Conservation (phyloP, 2,113 vertebrate genomes). For the Carassius auratus region DNA sequence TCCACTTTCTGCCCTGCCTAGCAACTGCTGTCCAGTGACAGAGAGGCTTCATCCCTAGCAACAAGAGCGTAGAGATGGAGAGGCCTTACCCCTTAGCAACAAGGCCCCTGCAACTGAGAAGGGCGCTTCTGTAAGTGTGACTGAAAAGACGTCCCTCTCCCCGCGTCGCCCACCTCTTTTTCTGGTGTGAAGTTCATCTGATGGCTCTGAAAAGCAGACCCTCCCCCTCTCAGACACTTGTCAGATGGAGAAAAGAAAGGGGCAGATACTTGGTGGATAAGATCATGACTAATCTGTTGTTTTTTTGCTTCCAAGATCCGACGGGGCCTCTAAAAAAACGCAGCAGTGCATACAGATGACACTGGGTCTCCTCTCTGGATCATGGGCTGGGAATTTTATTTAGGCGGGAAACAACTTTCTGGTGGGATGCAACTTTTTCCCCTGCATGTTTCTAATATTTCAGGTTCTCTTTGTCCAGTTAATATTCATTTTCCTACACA, state of each 20-base stretch:
- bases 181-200: slow-evolving; percentile 79
- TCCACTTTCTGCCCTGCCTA: slow-evolving; percentile 71
- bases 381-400: slow-evolving; percentile 26
- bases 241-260: slow-evolving; percentile 78
- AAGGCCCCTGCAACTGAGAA: slow-evolving; percentile 53
- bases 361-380: slow-evolving; percentile 10
- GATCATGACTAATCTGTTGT: slow-evolving; percentile 85
- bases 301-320: slow-evolving; percentile 74
- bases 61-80: slow-evolving; percentile 58
- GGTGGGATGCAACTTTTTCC: neutral
- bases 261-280: slow-evolving; percentile 81
- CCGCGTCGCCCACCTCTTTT: slow-evolving; percentile 55
- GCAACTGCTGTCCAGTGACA: slow-evolving; percentile 72
- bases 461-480: neutral
- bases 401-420: slow-evolving; percentile 32
- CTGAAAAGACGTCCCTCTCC: slow-evolving; percentile 68
- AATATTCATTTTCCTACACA: neutral
- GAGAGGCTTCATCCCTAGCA: slow-evolving; percentile 62
- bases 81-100: slow-evolving; percentile 63
- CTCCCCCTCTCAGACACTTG: slow-evolving; percentile 78
- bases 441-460: neutral
- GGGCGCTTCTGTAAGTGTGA: slow-evolving; percentile 68
- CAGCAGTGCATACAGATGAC: slow-evolving; percentile 58
- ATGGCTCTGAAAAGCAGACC: slow-evolving; percentile 76
- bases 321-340: slow-evolving; percentile 77